Conservation (phyloP, 2,113 vertebrate genomes). For the Hirundichthys speculiger region DNA sequence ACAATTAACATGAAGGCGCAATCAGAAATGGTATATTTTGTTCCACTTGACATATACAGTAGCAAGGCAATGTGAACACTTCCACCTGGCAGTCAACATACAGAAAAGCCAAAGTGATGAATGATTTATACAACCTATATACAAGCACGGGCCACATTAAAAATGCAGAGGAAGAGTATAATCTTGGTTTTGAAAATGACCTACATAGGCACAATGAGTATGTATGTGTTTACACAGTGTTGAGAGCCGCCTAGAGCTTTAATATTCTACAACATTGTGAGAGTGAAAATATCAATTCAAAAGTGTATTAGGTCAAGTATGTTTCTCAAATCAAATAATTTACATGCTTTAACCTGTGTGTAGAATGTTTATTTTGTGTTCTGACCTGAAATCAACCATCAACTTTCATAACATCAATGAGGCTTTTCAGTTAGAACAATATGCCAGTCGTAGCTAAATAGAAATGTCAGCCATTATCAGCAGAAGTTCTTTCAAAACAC, state of each 20-base stretch:
- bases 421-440: constrained; percentile 17
- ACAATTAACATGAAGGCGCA: no score
- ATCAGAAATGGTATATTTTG: constrained; percentile 9
- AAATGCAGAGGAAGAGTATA: constrained; percentile 45
- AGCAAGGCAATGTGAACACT: constrained; percentile 23
- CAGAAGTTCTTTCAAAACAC: constrained; percentile 36
- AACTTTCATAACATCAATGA: constrained; percentile 3
- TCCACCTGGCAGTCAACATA: constrained; percentile 23
- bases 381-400: constrained; percentile 21
- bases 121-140: constrained; percentile 53
- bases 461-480: constrained; percentile 59
- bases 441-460: constrained; percentile 2
- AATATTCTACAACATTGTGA: background rate
- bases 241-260: background rate
- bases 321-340: background rate
- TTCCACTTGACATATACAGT: constrained; percentile 2
- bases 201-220: background rate
- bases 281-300: no score
- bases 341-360: background rate
- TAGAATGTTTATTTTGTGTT: background rate
- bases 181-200: constrained; percentile 19
- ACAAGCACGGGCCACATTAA: constrained; percentile 45
- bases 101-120: constrained; percentile 44
- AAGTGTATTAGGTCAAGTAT: no score
- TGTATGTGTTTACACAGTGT: constrained; percentile 9